Evolutionary conservation across 2,797 vertebrate species (phyloP), one percentile per base, ranked within the genome.

Genomic region (Phataginus tetradactyla): DNA sequence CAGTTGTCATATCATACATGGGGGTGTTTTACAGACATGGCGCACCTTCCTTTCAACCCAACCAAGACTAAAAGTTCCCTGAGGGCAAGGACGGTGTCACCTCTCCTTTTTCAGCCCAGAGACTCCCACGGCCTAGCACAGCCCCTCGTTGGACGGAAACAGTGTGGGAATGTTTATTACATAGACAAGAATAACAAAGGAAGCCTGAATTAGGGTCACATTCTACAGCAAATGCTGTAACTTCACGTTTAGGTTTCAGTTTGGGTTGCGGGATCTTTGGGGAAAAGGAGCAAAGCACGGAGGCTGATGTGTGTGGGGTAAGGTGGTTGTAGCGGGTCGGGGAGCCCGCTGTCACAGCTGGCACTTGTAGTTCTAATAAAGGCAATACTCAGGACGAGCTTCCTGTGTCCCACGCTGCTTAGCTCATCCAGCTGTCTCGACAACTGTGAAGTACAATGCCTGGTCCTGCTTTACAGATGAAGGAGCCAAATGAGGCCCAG

Each of bases 391-490:
- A 18, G 45, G 45, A 0, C 1, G 25, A 74, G 32, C 32, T 81
- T 80, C 69, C 34, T 72, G 78, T 74, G 23, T 77, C 42, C 10
- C 21, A 57, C 5, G 21, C 23, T 32, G n/a, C n/a, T 83, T 42
- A 80, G 69, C 42, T 59, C 74, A 27, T 45, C 86, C 18, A 21
- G 71, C 61, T 91, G 53, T 84, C 71, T 27, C 25, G n/a, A 88
- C 53, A 79, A 17, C 59, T n/a, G 4, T 2, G 3, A 90, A 71
- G 32, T 18, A 37, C 53, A 42, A 17, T 18, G 64, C 61, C 55
- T 17, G 53, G 37, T 77, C 42, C 86, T 87, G 49, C 92, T 93
- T 86, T 80, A 77, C 34, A 90, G 51, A 75, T 55, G 42, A 91
- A 59, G 61, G 85, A 69, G 92, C 55, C 51, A 92, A 45, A 45